Conservation (phyloP, 2,113 vertebrate genomes). For the Canis aureus region DNA sequence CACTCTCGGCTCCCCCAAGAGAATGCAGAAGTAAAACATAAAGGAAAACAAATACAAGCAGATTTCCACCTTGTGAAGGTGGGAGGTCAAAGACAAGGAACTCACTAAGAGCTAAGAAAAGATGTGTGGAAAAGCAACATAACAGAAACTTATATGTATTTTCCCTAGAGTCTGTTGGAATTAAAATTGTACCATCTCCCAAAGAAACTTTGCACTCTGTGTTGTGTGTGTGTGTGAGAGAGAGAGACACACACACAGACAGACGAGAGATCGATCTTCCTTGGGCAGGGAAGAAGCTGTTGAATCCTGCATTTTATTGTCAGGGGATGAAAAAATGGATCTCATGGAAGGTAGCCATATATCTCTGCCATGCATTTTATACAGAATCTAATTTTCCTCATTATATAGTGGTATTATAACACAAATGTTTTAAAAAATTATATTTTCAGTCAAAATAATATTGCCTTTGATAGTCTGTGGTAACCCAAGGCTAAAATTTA, state of each 20-base stretch:
- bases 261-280: not conserved
- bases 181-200: not conserved
- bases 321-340: not conserved
- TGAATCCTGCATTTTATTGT: not conserved
- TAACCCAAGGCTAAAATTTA: not conserved
- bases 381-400: not conserved
- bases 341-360: not conserved
- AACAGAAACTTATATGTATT: not conserved
- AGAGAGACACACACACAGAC: too few relatives aligned
- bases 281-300: not conserved
- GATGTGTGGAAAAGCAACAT: not conserved
- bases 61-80: not conserved
- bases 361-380: not conserved
- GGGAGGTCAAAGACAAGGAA: not conserved
- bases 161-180: not conserved
- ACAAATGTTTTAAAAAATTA: not conserved
- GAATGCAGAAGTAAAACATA: accelerated
- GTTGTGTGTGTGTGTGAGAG: not conserved
- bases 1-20: not conserved
- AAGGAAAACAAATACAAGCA: not conserved
- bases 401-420: not conserved
- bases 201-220: not conserved
- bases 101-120: not conserved
- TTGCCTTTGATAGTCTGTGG: not conserved
- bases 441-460: not conserved